These are phyloP conservation scores for Lucilia cuprina DNA, from an alignment of 1,140 invertebrate species.

Conservation along the genomic window DNA sequence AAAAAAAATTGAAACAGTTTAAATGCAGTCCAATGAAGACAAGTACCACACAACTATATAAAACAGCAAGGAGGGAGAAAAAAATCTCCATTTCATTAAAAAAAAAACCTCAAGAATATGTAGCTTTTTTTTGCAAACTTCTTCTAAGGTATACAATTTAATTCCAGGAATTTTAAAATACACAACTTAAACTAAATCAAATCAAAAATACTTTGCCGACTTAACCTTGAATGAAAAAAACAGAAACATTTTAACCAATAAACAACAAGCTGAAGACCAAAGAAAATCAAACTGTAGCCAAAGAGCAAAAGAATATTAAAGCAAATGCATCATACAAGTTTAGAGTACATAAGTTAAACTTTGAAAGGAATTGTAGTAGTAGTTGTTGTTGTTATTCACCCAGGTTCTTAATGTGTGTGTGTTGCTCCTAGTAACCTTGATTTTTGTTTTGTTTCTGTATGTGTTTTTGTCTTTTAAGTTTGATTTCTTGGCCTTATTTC, in stretches of 20 bases:
- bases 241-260: not conserved
- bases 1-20: not conserved
- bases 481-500: conserved; percentile 35
- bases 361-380: too few relatives aligned
- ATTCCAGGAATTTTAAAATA: conserved; percentile 32
- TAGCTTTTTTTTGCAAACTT: not conserved
- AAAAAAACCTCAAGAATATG: not conserved
- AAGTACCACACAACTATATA: not conserved
- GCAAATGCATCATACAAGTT: not conserved
- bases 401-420: not conserved
- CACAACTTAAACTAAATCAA: conserved; percentile 5
- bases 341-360: too few relatives aligned
- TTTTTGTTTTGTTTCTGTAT: not conserved
- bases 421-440: conserved; percentile 22
- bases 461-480: not conserved
- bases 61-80: not conserved
- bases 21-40: not conserved
- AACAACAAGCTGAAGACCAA: not conserved
- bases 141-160: conserved; percentile 33
- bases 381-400: not conserved
- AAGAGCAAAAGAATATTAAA: not conserved
- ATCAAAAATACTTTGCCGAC: conserved; percentile 5
- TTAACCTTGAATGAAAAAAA: not conserved
- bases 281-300: not conserved
- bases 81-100: not conserved